Base-by-base conservation (phyloP, 2,797 vertebrate genomes). In the Helostoma temminkii region DNA sequence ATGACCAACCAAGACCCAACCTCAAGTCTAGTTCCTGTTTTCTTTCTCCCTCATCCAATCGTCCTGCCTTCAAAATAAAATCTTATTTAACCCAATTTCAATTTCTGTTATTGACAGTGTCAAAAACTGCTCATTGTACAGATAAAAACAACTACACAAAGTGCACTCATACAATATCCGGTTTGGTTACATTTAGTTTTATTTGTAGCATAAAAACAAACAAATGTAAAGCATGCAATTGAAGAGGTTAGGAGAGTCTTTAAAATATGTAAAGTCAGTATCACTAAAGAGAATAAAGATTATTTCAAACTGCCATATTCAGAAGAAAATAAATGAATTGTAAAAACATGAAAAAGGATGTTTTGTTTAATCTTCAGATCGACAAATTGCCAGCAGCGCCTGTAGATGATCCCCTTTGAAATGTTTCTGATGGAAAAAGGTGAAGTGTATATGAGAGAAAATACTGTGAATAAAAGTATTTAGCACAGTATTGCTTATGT, bases 331-430 rank as follows among this genome's bases (percentile, higher is more conserved):
- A 21, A 46, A 21, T 24, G n/a, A n/a, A n/a, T n/a, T n/a, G n/a
- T n/a, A n/a, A n/a, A n/a, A n/a, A n/a, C n/a, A n/a, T n/a, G n/a
- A n/a, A 11, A 56, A 22, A 62, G 22, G 16, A 45, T 16, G 4
- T 26, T 24, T 18, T 19, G 9, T 66, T 85, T 55, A 93, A 60
- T 94, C 93, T 71, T 94, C 93, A 19, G 90, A 89, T 19, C 91
- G 82, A 56, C 94, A 94, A 53, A 94, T 54, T 71, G 89, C 89
- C 72, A 91, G 65, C 66, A 94, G 68, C 53, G 89, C 92, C 54
- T 87, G 81, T 5, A 90, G 92, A 59, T 89, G 72, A 5, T 92
- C 82, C 30, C 91, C 91, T 66, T 88, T 92, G 58, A 91, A 94
- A 6, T 87, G 80, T 54, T 82, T 89, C 93, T 93, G 87, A 77